Evolutionary conservation across 2,888 invertebrate genomes (phyloP).

Genomic region (Reticulitermes lucifugus): DNA sequence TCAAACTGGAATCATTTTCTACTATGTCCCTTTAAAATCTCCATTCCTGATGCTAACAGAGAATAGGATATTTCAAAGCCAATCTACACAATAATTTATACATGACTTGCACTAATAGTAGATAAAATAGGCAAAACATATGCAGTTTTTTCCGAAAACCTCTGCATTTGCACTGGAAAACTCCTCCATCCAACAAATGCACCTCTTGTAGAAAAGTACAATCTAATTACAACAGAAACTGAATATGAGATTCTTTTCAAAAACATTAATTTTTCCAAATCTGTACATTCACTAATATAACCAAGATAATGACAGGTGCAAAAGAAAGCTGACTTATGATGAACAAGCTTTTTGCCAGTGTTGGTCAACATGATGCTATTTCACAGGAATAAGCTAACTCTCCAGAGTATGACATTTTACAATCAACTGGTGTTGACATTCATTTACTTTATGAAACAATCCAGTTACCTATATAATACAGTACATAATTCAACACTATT

Average conservation of each 20-base stretch:
- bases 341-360: background rate
- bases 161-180: background rate
- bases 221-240: background rate
- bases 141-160: background rate
- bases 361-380: background rate
- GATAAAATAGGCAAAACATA: slow-evolving; percentile 6
- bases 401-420: background rate
- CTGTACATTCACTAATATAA: background rate
- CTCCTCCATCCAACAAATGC: background rate
- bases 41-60: background rate
- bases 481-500: slow-evolving; percentile 13
- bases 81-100: slow-evolving; percentile 19
- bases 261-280: slow-evolving; percentile 3
- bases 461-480: slow-evolving; percentile 17
- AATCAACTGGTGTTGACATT: background rate
- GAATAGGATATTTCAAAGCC: background rate
- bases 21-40: background rate
- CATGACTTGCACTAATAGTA: background rate
- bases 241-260: background rate
- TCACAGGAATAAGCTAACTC: slow-evolving; percentile 12
- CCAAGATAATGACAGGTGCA: slow-evolving; percentile 9
- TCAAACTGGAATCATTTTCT: background rate
- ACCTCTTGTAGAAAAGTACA: background rate
- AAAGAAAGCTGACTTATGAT: background rate
- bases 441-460: slow-evolving; percentile 18